phyloP scores from a whole-genome alignment of 1,140 invertebrate genomes.

The Anoplolepis gracilipes region DNA sequence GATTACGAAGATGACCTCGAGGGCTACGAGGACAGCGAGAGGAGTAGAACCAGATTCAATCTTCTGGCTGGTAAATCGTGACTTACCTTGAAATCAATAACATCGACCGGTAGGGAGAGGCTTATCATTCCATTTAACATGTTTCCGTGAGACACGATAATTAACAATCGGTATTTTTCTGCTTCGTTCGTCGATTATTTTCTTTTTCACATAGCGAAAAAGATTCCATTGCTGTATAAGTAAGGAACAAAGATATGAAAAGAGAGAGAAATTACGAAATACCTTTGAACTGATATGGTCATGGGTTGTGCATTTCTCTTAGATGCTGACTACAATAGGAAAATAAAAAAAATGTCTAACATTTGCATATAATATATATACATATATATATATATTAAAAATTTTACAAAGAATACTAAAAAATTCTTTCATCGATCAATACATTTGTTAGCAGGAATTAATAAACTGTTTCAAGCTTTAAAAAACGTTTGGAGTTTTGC shows the following conservation, averaged over 20 bases:
- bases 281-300: neutral
- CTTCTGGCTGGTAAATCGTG: slow-evolving; percentile 74
- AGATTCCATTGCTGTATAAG: neutral
- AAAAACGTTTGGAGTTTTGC: too few relatives aligned
- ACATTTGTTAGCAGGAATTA: too few relatives aligned
- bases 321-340: neutral
- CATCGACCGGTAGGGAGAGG: neutral
- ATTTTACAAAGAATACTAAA: too few relatives aligned
- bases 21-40: slow-evolving; percentile 79
- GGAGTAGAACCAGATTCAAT: slow-evolving; percentile 79
- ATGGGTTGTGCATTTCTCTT: neutral
- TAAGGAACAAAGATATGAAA: neutral
- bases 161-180: slow-evolving; percentile 10
- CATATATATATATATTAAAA: too few relatives aligned
- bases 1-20: slow-evolving; percentile 80
- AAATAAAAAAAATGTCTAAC: neutral
- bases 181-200: neutral
- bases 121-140: neutral
- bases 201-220: neutral
- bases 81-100: slow-evolving; percentile 52
- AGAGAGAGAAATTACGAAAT: neutral
- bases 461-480: too few relatives aligned
- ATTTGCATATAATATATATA: neutral
- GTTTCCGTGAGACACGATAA: neutral
- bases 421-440: too few relatives aligned